Evolutionary conservation across 2,113 vertebrate species (phyloP).

Genomic region (Recurvirostra avosetta): DNA sequence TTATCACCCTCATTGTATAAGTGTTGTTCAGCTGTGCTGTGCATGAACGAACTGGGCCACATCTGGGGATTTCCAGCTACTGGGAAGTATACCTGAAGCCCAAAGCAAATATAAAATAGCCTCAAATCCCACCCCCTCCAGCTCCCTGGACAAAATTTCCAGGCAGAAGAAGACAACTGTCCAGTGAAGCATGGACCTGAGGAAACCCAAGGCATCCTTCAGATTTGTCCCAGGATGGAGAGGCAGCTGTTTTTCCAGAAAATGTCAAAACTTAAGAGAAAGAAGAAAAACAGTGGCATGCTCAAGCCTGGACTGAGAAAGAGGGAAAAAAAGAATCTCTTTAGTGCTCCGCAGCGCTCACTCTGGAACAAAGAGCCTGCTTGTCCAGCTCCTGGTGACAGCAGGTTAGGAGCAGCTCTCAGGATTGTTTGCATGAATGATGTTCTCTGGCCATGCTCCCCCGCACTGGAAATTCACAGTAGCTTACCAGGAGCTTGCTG

Average conservation of each 20-base stretch:
- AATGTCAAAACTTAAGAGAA: neutral
- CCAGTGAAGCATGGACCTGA: neutral
- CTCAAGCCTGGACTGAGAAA: neutral
- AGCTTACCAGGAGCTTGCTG: conserved; percentile 80
- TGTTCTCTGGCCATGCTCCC: neutral
- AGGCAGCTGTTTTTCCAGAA: neutral
- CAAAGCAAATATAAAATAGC: neutral
- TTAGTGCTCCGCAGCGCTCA: neutral
- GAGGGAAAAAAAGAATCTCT: neutral
- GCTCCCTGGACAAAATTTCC: neutral
- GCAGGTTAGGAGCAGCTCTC: neutral
- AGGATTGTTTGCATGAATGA: neutral
- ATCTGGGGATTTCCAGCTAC: neutral
- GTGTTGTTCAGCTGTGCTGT: neutral
- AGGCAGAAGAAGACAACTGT: neutral
- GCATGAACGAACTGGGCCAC: neutral
- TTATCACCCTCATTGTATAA: neutral
- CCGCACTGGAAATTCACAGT: neutral
- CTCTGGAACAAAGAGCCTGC: neutral
- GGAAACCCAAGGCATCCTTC: neutral
- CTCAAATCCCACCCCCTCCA: neutral
- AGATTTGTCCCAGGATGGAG: neutral
- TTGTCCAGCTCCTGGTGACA: neutral
- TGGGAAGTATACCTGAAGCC: neutral
- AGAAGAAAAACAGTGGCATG: neutral